phyloP scores from a whole-genome alignment of 2,888 invertebrate genomes.

The Clusia tigrina region DNA sequence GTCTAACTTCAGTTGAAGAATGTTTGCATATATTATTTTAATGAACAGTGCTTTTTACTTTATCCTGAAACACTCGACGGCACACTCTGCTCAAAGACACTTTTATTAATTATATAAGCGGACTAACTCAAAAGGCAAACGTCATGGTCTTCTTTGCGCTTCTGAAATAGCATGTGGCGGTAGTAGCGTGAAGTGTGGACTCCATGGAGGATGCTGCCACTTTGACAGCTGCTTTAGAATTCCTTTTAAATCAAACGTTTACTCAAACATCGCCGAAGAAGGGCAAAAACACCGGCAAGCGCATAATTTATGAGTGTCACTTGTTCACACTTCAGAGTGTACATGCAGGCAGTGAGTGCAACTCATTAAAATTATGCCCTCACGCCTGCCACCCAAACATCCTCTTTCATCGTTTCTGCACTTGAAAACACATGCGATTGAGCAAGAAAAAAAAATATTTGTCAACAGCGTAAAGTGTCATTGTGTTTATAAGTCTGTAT shows the following conservation, averaged over 20 bases:
- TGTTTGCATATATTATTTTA: too few relatives aligned
- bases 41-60: too few relatives aligned
- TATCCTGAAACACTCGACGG: too few relatives aligned
- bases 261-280: background rate
- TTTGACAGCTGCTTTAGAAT: slow-evolving; percentile 2
- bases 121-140: too few relatives aligned
- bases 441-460: slow-evolving; percentile 15
- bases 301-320: slow-evolving; percentile 30
- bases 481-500: slow-evolving; percentile 42
- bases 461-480: slow-evolving; percentile 49
- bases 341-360: slow-evolving; percentile 48
- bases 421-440: background rate
- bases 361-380: slow-evolving; percentile 45
- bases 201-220: background rate
- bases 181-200: too few relatives aligned
- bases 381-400: background rate
- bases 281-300: background rate
- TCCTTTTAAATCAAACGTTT: background rate
- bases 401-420: background rate
- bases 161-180: too few relatives aligned
- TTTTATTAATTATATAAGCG: too few relatives aligned
- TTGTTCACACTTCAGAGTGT: slow-evolving; percentile 44
- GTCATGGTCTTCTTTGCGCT: too few relatives aligned
- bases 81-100: too few relatives aligned
- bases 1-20: too few relatives aligned